Evolutionary conservation across 2,888 invertebrate genomes (phyloP).

Genomic region (Myopa testacea): DNA sequence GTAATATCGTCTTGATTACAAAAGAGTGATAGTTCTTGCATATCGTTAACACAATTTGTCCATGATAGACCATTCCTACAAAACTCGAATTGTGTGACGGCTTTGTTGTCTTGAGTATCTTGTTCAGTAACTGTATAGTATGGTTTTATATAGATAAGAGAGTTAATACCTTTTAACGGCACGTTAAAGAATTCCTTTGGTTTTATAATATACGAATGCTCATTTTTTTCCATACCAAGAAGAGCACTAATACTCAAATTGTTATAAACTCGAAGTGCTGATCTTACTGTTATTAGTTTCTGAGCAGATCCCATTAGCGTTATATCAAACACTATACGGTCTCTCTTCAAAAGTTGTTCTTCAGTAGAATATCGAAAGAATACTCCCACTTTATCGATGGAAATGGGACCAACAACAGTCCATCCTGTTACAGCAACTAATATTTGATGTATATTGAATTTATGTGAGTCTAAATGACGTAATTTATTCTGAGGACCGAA

Average conservation of each 20-base stretch:
- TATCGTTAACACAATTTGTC: conserved; percentile 56
- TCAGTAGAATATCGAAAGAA: conserved; percentile 81
- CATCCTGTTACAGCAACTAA: conserved; percentile 91
- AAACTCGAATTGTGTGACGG: conserved; percentile 51
- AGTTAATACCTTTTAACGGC: conserved; percentile 81
- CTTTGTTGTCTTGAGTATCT: conserved; percentile 42
- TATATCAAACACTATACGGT: conserved; percentile 91
- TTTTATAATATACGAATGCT: conserved; percentile 47
- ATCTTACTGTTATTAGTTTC: conserved; percentile 88
- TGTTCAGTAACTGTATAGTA: conserved; percentile 54
- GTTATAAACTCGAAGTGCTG: conserved; percentile 86
- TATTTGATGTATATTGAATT: conserved; percentile 86
- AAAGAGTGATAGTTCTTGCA: conserved; percentile 58
- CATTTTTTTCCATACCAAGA: conserved; percentile 72
- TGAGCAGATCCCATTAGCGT: conserved; percentile 92
- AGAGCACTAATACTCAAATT: conserved; percentile 79
- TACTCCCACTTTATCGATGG: conserved; percentile 94
- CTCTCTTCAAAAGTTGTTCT: conserved; percentile 69
- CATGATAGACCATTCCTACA: conserved; percentile 62
- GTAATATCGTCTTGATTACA: conserved; percentile 59
- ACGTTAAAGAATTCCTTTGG: conserved; percentile 77
- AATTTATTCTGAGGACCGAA: conserved; percentile 83
- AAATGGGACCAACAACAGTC: conserved; percentile 87
- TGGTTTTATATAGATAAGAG: conserved; percentile 82
- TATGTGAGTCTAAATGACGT: conserved; percentile 80